phyloP scores from a whole-genome alignment of 2,113 vertebrate species.

The Lucifuga dentata region DNA sequence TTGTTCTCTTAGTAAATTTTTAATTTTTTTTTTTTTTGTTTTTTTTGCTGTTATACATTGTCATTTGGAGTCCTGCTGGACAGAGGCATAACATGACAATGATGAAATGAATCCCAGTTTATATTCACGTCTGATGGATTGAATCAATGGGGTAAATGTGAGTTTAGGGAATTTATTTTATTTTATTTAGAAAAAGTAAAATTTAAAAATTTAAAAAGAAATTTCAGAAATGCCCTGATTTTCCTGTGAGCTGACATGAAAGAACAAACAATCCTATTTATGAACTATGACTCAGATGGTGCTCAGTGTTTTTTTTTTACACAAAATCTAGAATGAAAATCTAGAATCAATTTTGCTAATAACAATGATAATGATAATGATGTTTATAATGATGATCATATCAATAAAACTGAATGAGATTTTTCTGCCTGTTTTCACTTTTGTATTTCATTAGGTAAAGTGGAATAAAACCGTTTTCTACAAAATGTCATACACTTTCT shows the following conservation, averaged over 20 bases:
- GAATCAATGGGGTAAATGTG: conserved; percentile 39
- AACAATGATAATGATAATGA: conserved; percentile 84
- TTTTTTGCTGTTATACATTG: conserved; percentile 66
- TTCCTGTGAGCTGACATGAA: conserved; percentile 51
- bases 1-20: conserved; percentile 75
- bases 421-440: conserved; percentile 73
- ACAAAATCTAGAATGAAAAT: conserved; percentile 60
- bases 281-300: conserved; percentile 73
- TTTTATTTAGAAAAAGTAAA: too few species aligned
- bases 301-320: conserved; percentile 68
- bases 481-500: conserved; percentile 36
- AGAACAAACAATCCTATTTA: conserved; percentile 72
- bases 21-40: conserved; percentile 38
- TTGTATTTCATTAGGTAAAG: conserved; percentile 71
- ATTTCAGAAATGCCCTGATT: conserved; percentile 24
- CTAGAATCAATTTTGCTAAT: conserved; percentile 60
- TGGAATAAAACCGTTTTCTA: conserved; percentile 77
- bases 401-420: conserved; percentile 80
- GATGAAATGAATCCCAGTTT: conserved; percentile 68
- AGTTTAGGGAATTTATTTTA: conserved; percentile 26
- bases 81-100: conserved; percentile 83
- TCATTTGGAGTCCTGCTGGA: conserved; percentile 86
- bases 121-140: conserved; percentile 53
- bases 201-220: too few species aligned
- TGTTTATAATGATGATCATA: conserved; percentile 84